Conservation (phyloP, 1,140 invertebrate species). For the Caerostris extrusa region DNA sequence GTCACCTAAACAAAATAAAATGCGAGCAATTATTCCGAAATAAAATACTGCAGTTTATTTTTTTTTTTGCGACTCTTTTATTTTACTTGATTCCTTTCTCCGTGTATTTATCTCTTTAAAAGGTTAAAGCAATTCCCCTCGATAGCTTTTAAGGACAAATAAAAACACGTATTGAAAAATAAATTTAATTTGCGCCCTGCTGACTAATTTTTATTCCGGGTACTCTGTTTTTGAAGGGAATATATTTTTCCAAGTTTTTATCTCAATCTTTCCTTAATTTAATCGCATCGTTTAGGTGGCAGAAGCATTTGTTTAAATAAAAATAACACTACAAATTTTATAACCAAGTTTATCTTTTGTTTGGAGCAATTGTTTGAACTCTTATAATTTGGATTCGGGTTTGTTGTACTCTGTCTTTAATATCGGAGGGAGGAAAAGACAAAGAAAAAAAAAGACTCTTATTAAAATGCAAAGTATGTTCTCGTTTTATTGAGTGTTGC, state of each 20-base stretch:
- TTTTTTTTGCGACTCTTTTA: conserved; percentile 48
- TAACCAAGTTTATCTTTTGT: conserved; percentile 77
- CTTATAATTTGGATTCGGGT: conserved; percentile 74
- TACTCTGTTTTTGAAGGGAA: conserved; percentile 49
- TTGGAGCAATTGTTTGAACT: conserved; percentile 72
- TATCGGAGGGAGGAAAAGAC: background rate
- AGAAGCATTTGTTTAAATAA: conserved; percentile 76
- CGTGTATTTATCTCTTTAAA: conserved; percentile 68
- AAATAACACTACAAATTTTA: conserved; percentile 77
- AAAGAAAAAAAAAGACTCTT: background rate
- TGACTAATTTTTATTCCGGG: conserved; percentile 73
- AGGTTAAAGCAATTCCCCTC: conserved; percentile 73
- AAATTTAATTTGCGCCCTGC: conserved; percentile 74
- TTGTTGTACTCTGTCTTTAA: conserved; percentile 59
- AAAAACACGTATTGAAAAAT: conserved; percentile 76
- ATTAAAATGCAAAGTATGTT: conserved; percentile 57
- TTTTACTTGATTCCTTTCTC: conserved; percentile 65
- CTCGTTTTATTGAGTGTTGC: conserved; percentile 31
- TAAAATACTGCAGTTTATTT: conserved; percentile 54
- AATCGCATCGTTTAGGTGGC: conserved; percentile 74
- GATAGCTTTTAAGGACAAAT: conserved; percentile 70
- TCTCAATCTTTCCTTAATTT: conserved; percentile 70
- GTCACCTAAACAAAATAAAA: conserved; percentile 61
- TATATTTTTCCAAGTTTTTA: conserved; percentile 71
- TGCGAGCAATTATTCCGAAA: conserved; percentile 74